Evolutionary conservation across 2,888 invertebrate genomes (phyloP), one percentile per base, ranked within the genome.

Genomic region (Melieria crassipennis): DNA sequence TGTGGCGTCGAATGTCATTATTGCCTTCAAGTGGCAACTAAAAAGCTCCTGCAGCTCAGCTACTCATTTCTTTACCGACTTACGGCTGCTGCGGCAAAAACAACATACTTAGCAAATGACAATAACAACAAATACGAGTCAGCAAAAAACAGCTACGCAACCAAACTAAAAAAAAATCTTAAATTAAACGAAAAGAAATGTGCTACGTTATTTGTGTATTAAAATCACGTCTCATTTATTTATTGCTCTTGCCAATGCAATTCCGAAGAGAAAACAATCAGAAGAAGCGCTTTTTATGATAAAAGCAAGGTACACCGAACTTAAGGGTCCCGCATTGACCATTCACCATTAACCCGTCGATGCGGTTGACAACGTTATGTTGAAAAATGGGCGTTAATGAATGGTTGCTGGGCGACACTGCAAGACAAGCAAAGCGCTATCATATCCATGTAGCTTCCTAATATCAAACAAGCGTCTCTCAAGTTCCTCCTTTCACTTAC

Each of bases 181-280:
- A 83, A 83, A 82, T 82, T 82, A 82, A 82, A 82, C 82, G 80
- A 82, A 68, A 69, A 67, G 70, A 76, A 81, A 81, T 81, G 81
- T 70, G 70, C 65, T 65, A 65, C 80, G 81, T 80, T 85, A 84
- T 85, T 86, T 86, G 85, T 83, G 84, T 85, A 86, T 86, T 86
- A 81, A 86, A 85, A 85, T 85, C 86, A 86, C 86, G 86, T 86
- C 85, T 84, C 85, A 85, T 86, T 86, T 86, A 86, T 86, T 86
- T 86, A 86, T 86, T 86, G 85, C 85, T 30, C 30, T 30, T 2
- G 78, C 69, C 62, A 63, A 69, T 69, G 43, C 69, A 69, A 62
- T 69, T 48, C 62, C 69, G 62, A 69, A 63, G 67, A 67, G 67
- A 30, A 30, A 30, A 30, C 30, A 30, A 30, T 30, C 30, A 30